Evolutionary conservation across 2,888 invertebrate genomes (phyloP).

Genomic region (Asteroscopus sphinx): DNA sequence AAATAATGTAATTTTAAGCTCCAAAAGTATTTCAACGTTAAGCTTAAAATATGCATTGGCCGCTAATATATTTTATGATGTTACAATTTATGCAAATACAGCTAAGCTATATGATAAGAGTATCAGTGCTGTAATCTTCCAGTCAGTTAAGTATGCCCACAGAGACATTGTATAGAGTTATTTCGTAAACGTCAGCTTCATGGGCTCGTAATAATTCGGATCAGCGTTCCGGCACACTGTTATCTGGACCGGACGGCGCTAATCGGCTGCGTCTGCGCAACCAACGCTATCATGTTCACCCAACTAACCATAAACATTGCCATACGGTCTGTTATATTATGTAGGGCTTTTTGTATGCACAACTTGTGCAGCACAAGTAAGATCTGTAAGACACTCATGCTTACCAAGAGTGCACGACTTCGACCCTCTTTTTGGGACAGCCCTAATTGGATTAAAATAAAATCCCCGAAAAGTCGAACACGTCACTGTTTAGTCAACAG

Average conservation of each 20-base stretch:
- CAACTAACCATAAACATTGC: constrained; percentile 68
- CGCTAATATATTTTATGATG: constrained; percentile 15
- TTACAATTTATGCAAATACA: constrained; percentile 41
- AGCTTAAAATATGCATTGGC: too few species aligned
- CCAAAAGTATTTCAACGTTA: neutral
- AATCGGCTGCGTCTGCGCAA: constrained; percentile 82
- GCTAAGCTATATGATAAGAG: constrained; percentile 34
- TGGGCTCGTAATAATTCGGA: constrained; percentile 74
- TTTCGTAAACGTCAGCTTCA: constrained; percentile 67
- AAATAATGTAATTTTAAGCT: neutral
- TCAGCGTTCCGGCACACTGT: constrained; percentile 83
- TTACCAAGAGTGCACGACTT: too few species aligned
- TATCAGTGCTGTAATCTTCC: constrained; percentile 36
- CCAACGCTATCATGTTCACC: constrained; percentile 77
- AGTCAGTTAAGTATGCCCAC: constrained; percentile 38
- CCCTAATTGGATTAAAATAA: too few species aligned
- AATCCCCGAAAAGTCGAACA: too few species aligned
- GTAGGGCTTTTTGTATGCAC: constrained; percentile 15
- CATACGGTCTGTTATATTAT: constrained; percentile 35
- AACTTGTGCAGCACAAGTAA: constrained; percentile 16
- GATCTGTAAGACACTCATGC: too few species aligned
- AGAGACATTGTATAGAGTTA: constrained; percentile 56
- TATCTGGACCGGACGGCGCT: constrained; percentile 86
- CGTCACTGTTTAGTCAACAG: too few species aligned
- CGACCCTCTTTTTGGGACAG: too few species aligned